These are phyloP conservation scores for Myrmecobius fasciatus DNA, from an alignment of 2,113 vertebrate genomes.

Conservation along the genomic window DNA sequence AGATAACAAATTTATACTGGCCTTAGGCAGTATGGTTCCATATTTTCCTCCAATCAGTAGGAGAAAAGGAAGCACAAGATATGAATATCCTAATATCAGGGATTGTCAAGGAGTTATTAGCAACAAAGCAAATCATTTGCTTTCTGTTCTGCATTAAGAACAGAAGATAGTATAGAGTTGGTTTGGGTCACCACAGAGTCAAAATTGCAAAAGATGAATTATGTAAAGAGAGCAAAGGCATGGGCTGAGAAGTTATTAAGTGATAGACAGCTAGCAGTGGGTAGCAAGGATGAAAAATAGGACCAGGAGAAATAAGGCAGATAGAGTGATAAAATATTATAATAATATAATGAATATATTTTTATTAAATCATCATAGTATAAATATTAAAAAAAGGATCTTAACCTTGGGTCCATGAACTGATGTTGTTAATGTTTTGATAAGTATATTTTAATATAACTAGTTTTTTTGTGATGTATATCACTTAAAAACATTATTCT, in stretches of 20 bases:
- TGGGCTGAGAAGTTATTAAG: constrained; percentile 13
- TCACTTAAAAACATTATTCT: neutral
- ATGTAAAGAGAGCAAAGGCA: neutral
- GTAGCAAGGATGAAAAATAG: neutral
- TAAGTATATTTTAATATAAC: neutral
- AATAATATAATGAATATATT: neutral
- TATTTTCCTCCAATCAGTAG: neutral
- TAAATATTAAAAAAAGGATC: neutral
- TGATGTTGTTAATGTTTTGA: neutral
- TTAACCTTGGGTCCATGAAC: neutral
- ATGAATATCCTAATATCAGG: neutral
- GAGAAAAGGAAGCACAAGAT: neutral
- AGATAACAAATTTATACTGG: neutral
- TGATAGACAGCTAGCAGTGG: neutral
- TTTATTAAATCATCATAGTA: neutral
- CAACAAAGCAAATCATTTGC: neutral
- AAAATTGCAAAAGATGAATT: neutral
- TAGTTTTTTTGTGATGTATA: neutral
- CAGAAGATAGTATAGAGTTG: neutral
- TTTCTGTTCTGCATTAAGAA: too few species aligned
- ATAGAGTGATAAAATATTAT: neutral
- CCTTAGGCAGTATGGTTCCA: neutral
- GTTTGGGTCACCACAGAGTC: neutral
- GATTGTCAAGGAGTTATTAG: neutral
- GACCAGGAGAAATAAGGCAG: neutral